Evolutionary conservation across 2,888 invertebrate species (phyloP).

Genomic region (Zhengitettix transpicula): DNA sequence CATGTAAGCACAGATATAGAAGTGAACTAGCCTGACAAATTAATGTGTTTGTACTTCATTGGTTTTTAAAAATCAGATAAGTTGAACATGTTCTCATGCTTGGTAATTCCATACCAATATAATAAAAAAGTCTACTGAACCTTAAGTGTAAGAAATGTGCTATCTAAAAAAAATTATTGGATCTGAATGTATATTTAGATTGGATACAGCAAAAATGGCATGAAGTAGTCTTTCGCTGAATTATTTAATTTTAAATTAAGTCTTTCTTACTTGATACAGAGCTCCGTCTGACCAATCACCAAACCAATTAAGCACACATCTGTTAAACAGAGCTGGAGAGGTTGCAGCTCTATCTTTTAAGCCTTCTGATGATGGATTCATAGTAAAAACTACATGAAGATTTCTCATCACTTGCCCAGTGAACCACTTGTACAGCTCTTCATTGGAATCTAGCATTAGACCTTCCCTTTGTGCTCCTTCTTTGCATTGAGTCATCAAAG

Average conservation of each 20-base stretch:
- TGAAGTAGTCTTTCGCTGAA: no score
- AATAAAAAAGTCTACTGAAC: no score
- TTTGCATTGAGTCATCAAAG: conserved; percentile 98
- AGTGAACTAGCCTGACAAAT: not conserved
- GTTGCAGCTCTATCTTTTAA: conserved; percentile 97
- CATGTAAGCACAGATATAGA: not conserved
- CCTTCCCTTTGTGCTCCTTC: conserved; percentile 97
- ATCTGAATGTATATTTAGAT: no score
- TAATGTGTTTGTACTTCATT: not conserved
- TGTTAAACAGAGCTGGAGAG: conserved; percentile 96
- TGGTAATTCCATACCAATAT: no score
- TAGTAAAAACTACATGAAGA: conserved; percentile 98
- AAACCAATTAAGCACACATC: conserved; percentile 99
- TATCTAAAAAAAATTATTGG: no score
- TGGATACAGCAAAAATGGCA: no score
- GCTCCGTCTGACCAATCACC: conserved; percentile 99
- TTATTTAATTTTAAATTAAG: no score
- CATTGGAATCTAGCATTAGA: conserved; percentile 93
- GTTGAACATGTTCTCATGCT: no score
- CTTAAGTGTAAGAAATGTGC: no score
- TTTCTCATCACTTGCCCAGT: conserved; percentile 98
- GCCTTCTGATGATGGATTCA: conserved; percentile 99
- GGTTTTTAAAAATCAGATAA: not conserved
- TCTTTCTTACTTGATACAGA: conserved; percentile 53
- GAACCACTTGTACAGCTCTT: conserved; percentile 99